These are phyloP conservation scores for Philopedon plagiatum DNA, from an alignment of 2,888 invertebrate species.

Conservation along the genomic window DNA sequence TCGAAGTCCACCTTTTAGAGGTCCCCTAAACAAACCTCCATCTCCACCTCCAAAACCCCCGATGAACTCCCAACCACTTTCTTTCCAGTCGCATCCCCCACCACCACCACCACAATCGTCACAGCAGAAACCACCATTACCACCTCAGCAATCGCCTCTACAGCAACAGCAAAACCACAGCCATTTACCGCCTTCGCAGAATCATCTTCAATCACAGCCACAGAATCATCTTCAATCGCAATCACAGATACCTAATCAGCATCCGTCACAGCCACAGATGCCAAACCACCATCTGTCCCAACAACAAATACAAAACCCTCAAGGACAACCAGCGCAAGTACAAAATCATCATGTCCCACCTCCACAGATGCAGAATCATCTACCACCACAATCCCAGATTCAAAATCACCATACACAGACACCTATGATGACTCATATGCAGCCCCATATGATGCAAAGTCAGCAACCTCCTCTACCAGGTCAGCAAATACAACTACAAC, in stretches of 20 bases:
- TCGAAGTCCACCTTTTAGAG: conserved; percentile 32
- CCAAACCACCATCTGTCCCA: conserved; percentile 20
- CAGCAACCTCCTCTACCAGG: conserved; percentile 21
- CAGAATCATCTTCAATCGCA: conserved; percentile 52
- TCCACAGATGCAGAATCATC: conserved; percentile 63
- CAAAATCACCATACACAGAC: conserved; percentile 11
- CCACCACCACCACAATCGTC: neutral
- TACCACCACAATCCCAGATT: conserved; percentile 31
- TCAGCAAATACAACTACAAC: conserved; percentile 8
- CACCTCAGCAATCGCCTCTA: conserved; percentile 21
- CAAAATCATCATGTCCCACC: conserved; percentile 68
- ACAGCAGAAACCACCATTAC: conserved; percentile 16
- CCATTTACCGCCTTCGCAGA: conserved; percentile 25
- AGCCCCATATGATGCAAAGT: conserved; percentile 33
- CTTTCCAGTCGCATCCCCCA: neutral
- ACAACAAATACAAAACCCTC: conserved; percentile 56
- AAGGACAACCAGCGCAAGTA: conserved; percentile 61
- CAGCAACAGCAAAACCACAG: conserved; percentile 23
- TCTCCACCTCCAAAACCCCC: conserved; percentile 27
- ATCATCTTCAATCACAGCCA: neutral
- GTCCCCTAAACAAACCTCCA: conserved; percentile 27
- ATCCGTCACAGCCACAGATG: conserved; percentile 53
- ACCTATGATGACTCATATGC: conserved; percentile 28
- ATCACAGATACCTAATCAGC: conserved; percentile 36
- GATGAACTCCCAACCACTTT: conserved; percentile 21